Evolutionary conservation across 1,140 invertebrate species (phyloP), one percentile per base, ranked within the genome.

Genomic region (Brachionus angularis): DNA sequence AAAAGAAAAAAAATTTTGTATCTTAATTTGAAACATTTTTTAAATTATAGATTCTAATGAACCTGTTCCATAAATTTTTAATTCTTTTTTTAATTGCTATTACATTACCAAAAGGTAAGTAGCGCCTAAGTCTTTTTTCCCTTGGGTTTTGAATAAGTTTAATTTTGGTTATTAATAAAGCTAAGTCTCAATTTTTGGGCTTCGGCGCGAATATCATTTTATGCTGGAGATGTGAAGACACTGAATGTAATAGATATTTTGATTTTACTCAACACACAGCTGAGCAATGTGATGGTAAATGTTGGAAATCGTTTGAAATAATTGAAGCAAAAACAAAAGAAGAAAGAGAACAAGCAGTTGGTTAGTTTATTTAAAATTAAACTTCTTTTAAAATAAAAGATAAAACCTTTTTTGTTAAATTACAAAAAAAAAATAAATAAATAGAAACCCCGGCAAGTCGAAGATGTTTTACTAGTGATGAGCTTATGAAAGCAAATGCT

Each of bases 281-380:
- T 1, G 50, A 71, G 23, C 49, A 42, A 47, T 71, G 70, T 61
- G 70, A 71, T 23, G 70, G 70, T 10, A 71, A 71, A 71, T 71
- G 70, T 33, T 71, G 70, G 70, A 71, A 55, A 18, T 71, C 70
- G 1, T 71, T 55, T n/a, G 70, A 71, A 33, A 46, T 71, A 27
- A 55, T 71, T 7, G 52, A 71, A 31, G 36, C 52, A 5, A 71
- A 53, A 25, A 71, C 49, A 2, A 71, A 71, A 55, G 70, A 53
- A 47, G 70, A 71, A 14, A 23, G 49, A 18, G 52, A 55, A 34
- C 46, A 61, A 47, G 70, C 70, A 14, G 46, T 58, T 14, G 46
- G 70, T 55, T 44, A 39, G 70, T 12, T 44, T n/a, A n/a, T n/a
- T n/a, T 21, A 25, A 33, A 64, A 47, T 25, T 44, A 44, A 44